A percentile compares a stretch with the other conserved stretches of the same genome.
These are phyloP conservation scores for Coregonus ussuriensis DNA, from an alignment of 2,797 vertebrate species.

Conservation along the genomic window DNA sequence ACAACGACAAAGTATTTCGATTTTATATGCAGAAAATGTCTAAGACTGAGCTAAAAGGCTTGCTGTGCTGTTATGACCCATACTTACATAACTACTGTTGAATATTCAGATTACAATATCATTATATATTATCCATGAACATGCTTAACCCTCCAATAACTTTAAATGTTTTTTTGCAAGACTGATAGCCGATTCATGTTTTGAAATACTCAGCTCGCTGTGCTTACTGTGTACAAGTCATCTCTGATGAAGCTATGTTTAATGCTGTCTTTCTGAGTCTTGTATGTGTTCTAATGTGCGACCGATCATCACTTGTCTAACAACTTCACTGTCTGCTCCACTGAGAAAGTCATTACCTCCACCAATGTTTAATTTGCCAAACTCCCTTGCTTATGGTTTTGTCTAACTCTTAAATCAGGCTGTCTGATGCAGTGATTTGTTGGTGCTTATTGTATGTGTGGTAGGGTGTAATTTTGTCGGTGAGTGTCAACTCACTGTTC, in stretches of 20 bases:
- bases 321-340: neutral
- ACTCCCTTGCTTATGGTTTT: neutral
- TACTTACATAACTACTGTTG: conserved; percentile 17
- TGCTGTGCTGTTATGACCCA: conserved; percentile 15
- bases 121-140: conserved; percentile 17
- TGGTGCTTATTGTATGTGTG: neutral
- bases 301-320: neutral
- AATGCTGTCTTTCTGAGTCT: neutral
- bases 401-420: neutral
- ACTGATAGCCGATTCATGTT: neutral
- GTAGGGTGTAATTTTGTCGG: neutral
- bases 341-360: neutral
- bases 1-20: conserved; percentile 22
- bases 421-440: neutral
- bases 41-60: conserved; percentile 19
- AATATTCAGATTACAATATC: conserved; percentile 21
- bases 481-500: neutral
- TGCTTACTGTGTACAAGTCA: neutral
- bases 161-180: neutral
- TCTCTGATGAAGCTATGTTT: neutral
- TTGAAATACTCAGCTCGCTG: conserved; percentile 17
- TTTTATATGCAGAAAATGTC: conserved; percentile 25
- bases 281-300: neutral
- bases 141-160: conserved; percentile 11
- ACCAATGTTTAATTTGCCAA: neutral